phyloP scores from a whole-genome alignment of 2,888 invertebrate genomes.

The Rotaria sp. region DNA sequence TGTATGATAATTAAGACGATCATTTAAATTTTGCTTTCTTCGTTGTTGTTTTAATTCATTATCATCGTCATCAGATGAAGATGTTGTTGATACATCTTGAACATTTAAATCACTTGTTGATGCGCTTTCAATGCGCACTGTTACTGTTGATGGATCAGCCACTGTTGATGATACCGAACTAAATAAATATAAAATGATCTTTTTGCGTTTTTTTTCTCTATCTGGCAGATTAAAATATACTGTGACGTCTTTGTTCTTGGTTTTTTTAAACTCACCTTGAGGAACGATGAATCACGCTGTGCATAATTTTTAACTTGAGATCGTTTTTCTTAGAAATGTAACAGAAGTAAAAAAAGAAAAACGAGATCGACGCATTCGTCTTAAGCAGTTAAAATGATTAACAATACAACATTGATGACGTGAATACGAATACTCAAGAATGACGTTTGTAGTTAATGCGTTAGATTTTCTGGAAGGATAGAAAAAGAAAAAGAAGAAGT shows the following conservation, averaged over 20 bases:
- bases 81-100: conserved; percentile 5
- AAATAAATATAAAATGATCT: neutral
- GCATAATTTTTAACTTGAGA: neutral
- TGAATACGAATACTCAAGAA: neutral
- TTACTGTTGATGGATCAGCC: neutral
- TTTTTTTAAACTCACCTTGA: neutral
- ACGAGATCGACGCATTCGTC: neutral
- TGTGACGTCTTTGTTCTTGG: neutral
- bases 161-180: neutral
- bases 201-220: neutral
- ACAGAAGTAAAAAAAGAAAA: neutral
- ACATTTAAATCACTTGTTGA: conserved; percentile 8
- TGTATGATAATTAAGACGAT: neutral
- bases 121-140: neutral
- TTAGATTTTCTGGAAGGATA: neutral
- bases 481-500: neutral
- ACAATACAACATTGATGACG: neutral
- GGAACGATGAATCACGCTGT: neutral
- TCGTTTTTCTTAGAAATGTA: neutral
- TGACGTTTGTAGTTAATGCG: neutral
- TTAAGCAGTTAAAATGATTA: neutral
- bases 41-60: neutral
- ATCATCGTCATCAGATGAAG: neutral
- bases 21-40: neutral
- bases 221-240: too few species aligned